These are phyloP conservation scores for Megalurothrips usitatus DNA, from an alignment of 2,888 invertebrate species.

Conservation along the genomic window DNA sequence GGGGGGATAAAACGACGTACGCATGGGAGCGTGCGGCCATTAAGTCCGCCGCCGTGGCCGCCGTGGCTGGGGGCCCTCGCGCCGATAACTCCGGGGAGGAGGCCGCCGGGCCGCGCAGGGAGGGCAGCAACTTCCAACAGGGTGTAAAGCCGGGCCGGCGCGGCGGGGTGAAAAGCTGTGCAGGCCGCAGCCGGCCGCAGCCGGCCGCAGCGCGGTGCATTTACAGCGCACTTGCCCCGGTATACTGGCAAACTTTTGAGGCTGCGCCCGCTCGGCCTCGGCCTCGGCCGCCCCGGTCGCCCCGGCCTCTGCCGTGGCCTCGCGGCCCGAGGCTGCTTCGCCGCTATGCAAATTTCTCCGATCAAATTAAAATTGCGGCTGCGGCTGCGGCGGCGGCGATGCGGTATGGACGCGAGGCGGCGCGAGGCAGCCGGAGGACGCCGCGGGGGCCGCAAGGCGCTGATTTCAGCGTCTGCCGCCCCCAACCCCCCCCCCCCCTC, in stretches of 20 bases:
- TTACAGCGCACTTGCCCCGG: conserved; percentile 3
- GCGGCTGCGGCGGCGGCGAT: neutral
- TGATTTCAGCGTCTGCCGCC: no score
- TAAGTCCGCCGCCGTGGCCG: no score
- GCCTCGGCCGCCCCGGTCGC: no score
- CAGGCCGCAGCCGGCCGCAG: neutral
- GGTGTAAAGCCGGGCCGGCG: neutral
- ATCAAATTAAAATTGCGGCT: conserved; percentile 15
- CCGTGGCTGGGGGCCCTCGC: no score
- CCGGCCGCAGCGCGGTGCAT: neutral
- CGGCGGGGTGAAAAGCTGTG: neutral
- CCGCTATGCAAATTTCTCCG: conserved; percentile 16
- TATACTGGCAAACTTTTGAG: neutral
- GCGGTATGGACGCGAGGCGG: neutral
- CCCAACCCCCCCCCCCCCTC: no score
- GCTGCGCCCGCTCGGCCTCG: no score
- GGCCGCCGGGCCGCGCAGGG: no score
- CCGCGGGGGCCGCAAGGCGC: no score
- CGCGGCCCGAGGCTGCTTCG: neutral
- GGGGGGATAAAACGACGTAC: neutral
- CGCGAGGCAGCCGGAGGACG: neutral
- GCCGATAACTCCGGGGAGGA: no score
- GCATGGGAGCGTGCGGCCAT: neutral
- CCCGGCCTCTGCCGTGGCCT: no score
- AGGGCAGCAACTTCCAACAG: neutral